Conservation (phyloP, 37 sponge, comb jelly and placozoan species). For the Hormiphora californensis region DNA sequence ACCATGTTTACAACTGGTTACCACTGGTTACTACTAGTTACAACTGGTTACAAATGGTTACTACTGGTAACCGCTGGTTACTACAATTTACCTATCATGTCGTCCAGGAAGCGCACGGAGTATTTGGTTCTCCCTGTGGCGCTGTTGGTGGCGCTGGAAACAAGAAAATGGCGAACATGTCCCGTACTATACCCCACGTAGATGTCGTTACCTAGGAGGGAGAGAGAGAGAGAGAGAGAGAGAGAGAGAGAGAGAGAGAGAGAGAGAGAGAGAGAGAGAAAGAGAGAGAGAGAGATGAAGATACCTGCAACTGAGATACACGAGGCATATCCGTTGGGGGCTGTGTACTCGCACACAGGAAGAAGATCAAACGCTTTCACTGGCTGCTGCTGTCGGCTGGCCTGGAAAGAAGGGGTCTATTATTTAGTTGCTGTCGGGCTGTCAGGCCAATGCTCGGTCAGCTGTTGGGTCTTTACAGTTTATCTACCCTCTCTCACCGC, state of each 20-base stretch:
- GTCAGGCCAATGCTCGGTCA: no score
- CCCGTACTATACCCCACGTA: slow-evolving; percentile 29
- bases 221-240: not conserved
- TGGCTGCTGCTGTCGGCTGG: no score
- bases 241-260: not conserved
- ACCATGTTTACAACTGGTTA: no score
- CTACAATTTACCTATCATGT: slow-evolving; percentile 38
- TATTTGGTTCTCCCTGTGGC: slow-evolving; percentile 28
- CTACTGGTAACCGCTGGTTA: no score
- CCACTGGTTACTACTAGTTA: no score
- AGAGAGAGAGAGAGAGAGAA: not conserved
- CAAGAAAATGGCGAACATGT: slow-evolving; percentile 45
- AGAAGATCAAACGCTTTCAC: slow-evolving; percentile 52
- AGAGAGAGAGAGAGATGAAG: not conserved
- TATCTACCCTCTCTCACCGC: no score
- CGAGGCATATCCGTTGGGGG: not conserved
- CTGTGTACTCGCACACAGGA: slow-evolving; percentile 7
- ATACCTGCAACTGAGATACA: slow-evolving; percentile 39
- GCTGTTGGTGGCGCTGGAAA: slow-evolving; percentile 3
- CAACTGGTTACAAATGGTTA: no score
- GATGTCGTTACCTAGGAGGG: slow-evolving; percentile 19
- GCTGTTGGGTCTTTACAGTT: no score
- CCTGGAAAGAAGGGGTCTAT: no score
- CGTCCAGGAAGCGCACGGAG: slow-evolving; percentile 12
- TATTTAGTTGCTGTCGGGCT: no score